Percentiles rank a stretch among this genome's conserved stretches.
Evolutionary conservation across 1,140 invertebrate genomes (phyloP).

Genomic region (Arion vulgaris): DNA sequence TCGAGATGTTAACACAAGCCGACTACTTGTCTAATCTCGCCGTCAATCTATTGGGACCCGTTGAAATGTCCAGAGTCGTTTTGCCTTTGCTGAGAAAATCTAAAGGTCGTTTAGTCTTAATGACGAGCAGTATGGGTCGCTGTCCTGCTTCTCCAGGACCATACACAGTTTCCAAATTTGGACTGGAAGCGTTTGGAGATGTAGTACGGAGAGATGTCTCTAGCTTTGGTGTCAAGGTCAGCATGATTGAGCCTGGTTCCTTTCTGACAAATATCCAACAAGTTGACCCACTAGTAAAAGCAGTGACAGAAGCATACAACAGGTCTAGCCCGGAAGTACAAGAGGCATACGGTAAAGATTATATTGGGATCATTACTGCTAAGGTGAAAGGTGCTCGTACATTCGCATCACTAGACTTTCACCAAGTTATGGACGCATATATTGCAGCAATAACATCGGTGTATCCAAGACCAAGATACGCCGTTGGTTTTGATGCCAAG

Average conservation of each 20-base stretch:
- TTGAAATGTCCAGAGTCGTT: constrained; percentile 81
- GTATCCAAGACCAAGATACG: neutral
- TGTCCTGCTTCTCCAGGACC: constrained; percentile 80
- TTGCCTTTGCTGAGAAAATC: constrained; percentile 80
- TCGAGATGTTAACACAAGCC: constrained; percentile 83
- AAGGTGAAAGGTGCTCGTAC: too few relatives aligned
- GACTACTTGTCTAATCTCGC: constrained; percentile 74
- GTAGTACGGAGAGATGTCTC: constrained; percentile 66
- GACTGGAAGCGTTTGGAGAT: constrained; percentile 74
- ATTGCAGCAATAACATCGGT: neutral
- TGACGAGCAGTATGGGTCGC: constrained; percentile 85
- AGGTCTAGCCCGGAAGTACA: too few relatives aligned
- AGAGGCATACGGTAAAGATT: too few relatives aligned
- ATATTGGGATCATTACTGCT: too few relatives aligned
- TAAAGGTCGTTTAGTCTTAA: constrained; percentile 81
- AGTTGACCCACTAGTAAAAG: neutral
- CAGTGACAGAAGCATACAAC: too few relatives aligned
- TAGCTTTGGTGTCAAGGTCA: constrained; percentile 65
- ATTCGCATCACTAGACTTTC: too few relatives aligned
- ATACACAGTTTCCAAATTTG: constrained; percentile 87
- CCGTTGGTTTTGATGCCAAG: constrained; percentile 1
- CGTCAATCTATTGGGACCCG: constrained; percentile 87
- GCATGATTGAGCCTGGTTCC: constrained; percentile 66
- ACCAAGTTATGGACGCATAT: constrained; percentile 4
- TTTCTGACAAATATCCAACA: constrained; percentile 42